Base-by-base conservation (phyloP, 2,797 vertebrate genomes). In the Dipus sagitta region DNA sequence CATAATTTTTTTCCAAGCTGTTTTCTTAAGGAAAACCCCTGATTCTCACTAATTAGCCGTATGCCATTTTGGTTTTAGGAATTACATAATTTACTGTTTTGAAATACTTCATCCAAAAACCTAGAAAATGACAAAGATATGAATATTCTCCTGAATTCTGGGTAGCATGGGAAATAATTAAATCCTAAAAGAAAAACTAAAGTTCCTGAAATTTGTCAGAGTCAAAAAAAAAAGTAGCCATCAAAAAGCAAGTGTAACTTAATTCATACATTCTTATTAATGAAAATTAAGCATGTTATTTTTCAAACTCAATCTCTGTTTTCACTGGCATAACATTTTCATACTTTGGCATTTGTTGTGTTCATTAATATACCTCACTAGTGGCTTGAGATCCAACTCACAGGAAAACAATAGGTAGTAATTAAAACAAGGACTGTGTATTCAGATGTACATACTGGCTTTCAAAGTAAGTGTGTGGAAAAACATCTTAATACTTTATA, bases 21-120 rank as follows among this genome's bases (percentile, higher is more conserved):
- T 96, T 90, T 92, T 94, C 86, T 86, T 93, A 83, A 96, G 82
- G 83, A 90, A 88, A 92, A 68, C 80, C 60, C 13, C 65, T 0
- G 2, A 52, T 88, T 92, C 85, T 94, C 86, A 95, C 68, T 64
- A 94, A 65, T 95, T 93, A 94, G 72, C 93, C 90, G 93, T 96
- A 96, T 93, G 65, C 76, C 68, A 95, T 26, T 96, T 94, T 70
- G 47, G 38, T 58, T 93, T 92, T 92, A 95, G 34, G 24, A 76
- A 92, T 86, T 88, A 67, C 20, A 54, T 92, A 92, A 77, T 82
- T 79, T 80, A 60, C 60, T 80, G 77, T 38, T 86, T 86, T 75
- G 64, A 80, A 92, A 85, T 38, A 75, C 60, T 86, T 85, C 90
- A 42, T 88, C 93, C 80, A 92, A 82, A 92, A 90, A 34, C 23